phyloP scores from a whole-genome alignment of 2,797 vertebrate species.

The Carapus acus region DNA sequence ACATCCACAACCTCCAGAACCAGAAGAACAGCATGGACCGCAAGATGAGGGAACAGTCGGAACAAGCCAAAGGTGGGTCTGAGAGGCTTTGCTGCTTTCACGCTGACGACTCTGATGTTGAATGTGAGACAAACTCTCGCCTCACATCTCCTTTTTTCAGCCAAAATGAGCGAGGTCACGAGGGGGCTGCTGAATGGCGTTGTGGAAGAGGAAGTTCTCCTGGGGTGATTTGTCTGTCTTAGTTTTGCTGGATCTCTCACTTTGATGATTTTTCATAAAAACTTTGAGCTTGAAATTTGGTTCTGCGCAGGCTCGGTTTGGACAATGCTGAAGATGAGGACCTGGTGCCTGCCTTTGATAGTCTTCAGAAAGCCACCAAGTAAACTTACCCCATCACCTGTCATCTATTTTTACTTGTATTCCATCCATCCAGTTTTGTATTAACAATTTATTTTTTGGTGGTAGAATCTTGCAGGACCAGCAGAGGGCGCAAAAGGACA shows the following conservation, averaged over 20 bases:
- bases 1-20: conserved; percentile 82
- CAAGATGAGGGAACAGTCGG: conserved; percentile 78
- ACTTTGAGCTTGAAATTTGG: conserved; percentile 16
- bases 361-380: conserved; percentile 88
- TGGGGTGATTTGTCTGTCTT: conserved; percentile 70
- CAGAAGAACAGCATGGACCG: conserved; percentile 79
- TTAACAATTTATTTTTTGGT: conserved; percentile 6
- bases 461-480: conserved; percentile 83
- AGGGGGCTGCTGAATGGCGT: conserved; percentile 82
- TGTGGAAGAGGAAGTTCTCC: conserved; percentile 78
- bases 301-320: conserved; percentile 70
- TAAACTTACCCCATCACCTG: conserved; percentile 41
- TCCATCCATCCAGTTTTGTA: background rate
- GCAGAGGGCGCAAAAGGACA: conserved; percentile 82
- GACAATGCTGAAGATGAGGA: conserved; percentile 83
- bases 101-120: too few relatives aligned
- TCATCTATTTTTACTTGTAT: background rate
- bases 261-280: background rate
- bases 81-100: too few relatives aligned
- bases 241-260: background rate
- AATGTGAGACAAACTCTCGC: background rate
- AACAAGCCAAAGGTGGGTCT: conserved; percentile 89
- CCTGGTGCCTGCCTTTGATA: conserved; percentile 80
- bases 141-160: conserved; percentile 63
- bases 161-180: conserved; percentile 81